phyloP scores from a whole-genome alignment of 2,888 invertebrate species.

The Campopleginae sp. region DNA sequence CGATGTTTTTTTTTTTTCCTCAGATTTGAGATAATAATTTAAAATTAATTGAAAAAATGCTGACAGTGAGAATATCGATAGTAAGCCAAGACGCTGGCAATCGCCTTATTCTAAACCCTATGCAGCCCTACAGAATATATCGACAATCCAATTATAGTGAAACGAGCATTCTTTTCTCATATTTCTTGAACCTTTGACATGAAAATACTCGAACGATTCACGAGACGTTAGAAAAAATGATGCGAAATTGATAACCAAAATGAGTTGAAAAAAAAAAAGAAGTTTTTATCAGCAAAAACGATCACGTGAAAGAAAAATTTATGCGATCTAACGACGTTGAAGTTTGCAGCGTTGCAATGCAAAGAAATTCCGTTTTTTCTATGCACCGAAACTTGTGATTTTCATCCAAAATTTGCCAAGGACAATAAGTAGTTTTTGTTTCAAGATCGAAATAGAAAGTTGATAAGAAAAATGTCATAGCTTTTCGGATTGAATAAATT shows the following conservation, averaged over 20 bases:
- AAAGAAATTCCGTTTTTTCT: no score
- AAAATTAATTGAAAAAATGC: slow-evolving; percentile 33
- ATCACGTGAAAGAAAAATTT: background rate
- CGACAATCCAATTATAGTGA: slow-evolving; percentile 49
- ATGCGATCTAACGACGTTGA: no score
- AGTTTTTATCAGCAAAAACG: background rate
- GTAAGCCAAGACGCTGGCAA: slow-evolving; percentile 24
- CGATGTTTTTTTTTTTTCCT: background rate
- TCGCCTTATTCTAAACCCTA: slow-evolving; percentile 52
- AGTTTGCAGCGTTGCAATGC: no score
- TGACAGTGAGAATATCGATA: slow-evolving; percentile 39
- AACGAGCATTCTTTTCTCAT: background rate
- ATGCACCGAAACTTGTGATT: no score
- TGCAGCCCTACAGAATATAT: slow-evolving; percentile 55
- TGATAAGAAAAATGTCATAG: no score
- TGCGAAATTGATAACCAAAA: background rate
- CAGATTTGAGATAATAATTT: background rate
- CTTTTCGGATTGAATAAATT: no score
- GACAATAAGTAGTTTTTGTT: no score
- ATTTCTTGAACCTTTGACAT: background rate
- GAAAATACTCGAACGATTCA: background rate
- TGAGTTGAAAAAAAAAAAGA: background rate
- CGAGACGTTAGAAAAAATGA: background rate
- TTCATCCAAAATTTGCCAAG: no score
- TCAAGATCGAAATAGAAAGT: no score